These are phyloP conservation scores for Drosophila kuntzei DNA, from an alignment of 2,888 invertebrate genomes.

Conservation along the genomic window DNA sequence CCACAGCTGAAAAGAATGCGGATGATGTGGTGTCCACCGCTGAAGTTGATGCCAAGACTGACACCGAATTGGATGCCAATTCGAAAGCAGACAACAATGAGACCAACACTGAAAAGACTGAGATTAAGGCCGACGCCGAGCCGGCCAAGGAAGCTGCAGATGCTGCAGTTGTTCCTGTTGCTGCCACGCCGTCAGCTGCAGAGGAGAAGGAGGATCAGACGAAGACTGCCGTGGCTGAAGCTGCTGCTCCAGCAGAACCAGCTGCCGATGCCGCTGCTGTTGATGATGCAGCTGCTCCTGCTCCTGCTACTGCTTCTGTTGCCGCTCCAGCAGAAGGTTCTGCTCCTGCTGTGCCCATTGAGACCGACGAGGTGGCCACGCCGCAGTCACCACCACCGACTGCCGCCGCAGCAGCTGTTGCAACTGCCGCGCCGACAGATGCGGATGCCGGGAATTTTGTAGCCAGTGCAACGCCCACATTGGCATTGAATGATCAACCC, in stretches of 20 bases:
- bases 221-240: conserved; percentile 22
- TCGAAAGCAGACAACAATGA: conserved; percentile 16
- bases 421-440: conserved; percentile 6
- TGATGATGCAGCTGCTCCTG: conserved; percentile 5
- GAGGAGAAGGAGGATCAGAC: conserved; percentile 21
- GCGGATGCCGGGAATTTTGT: conserved; percentile 18
- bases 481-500: conserved; percentile 77
- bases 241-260: conserved; percentile 2
- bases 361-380: conserved; percentile 39
- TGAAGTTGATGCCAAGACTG: conserved; percentile 38
- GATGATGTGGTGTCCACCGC: conserved; percentile 9
- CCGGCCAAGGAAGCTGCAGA: conserved; percentile 12
- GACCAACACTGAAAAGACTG: conserved; percentile 63
- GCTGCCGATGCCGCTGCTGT: conserved; percentile 1
- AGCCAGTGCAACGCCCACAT: conserved; percentile 54
- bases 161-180: conserved; percentile 15
- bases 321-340: conserved; percentile 13
- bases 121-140: conserved; percentile 20
- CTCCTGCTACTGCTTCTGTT: background rate
- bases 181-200: conserved; percentile 16
- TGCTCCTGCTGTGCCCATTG: conserved; percentile 32
- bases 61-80: conserved; percentile 33
- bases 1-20: conserved; percentile 8
- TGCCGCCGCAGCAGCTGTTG: background rate
- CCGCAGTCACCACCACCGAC: conserved; percentile 31